Evolutionary conservation across 2,797 vertebrate species (phyloP), one percentile per base, ranked within the genome.

Genomic region (Parauchenoglanis ngamensis): DNA sequence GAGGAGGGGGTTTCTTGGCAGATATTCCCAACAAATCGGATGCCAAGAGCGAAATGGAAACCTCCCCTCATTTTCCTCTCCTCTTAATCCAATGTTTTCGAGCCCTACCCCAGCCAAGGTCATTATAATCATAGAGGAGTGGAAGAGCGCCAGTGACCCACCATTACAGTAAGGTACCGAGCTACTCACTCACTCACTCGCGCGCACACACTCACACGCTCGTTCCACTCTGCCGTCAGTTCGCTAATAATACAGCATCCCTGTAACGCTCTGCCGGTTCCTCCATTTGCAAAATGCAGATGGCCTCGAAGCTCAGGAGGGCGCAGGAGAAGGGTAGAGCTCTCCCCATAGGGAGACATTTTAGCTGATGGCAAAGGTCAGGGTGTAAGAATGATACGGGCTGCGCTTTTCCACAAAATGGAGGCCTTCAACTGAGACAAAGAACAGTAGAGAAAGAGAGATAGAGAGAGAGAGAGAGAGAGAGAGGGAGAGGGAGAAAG

Each of bases 1-100:
- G 17, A 59, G 59, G 88, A 89, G 90, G 90, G 88, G 90, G 90
- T 87, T 91, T 94, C 93, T 95, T 95, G 95, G 94, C 95, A 95
- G 92, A 95, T 94, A 92, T 94, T 93, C 90, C 92, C 92, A 89
- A 89, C 94, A 94, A 94, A 95, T 94, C 92, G 93, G 94, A 94
- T 95, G 95, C 95, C 95, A 96, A 95, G 94, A 95, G 93, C 73
- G 93, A 96, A 96, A 96, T 96, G 95, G 95, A 96, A 95, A 96
- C 95, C 95, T 93, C 94, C 94, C 95, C 93, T 94, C 93, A 94
- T 96, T 96, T 96, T 95, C 94, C 94, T 95, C 95, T 95, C 93
- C 95, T 94, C 94, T 94, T 95, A 95, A 95, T 96, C 95, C 95
- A 96, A 95, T 95, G 95, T 96, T 96, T 96, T 96, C 93, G 94